Conservation (phyloP, 2,797 vertebrate genomes). For the Manis javanica region DNA sequence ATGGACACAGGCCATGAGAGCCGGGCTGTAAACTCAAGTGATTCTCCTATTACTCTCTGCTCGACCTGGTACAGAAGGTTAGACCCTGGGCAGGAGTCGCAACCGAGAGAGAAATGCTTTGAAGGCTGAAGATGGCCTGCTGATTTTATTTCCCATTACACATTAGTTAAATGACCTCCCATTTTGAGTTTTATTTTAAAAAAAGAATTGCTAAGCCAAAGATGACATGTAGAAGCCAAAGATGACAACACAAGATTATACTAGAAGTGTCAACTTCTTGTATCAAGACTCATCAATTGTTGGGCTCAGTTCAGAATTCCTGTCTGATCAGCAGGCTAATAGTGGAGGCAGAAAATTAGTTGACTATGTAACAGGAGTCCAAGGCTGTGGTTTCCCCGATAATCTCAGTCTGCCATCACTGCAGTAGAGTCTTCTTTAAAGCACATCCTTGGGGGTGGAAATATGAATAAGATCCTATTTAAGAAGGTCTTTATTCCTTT, state of each 20-base stretch:
- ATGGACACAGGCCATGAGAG: background rate
- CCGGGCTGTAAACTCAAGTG: background rate
- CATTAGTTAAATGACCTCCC: background rate
- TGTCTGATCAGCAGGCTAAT: background rate
- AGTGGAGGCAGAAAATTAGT: background rate
- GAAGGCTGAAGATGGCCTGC: background rate
- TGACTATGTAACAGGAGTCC: background rate
- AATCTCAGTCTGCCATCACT: background rate
- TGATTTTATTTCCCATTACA: slow-evolving; percentile 27
- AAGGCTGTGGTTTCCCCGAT: background rate
- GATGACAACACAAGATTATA: background rate
- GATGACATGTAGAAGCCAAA: background rate
- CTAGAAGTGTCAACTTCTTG: background rate
- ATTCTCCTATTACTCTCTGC: background rate
- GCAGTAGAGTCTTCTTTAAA: background rate
- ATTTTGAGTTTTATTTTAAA: background rate
- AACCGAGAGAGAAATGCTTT: slow-evolving; percentile 2
- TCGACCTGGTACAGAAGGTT: background rate
- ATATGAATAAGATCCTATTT: slow-evolving; percentile 22
- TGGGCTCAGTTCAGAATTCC: slow-evolving; percentile 7
- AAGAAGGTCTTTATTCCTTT: slow-evolving; percentile 3
- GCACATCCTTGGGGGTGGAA: background rate
- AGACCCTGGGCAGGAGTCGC: background rate
- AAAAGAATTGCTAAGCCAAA: background rate
- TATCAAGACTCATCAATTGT: background rate